Base-by-base conservation (phyloP, 92 coral and sea anemone species). In the Palythoa grandis region DNA sequence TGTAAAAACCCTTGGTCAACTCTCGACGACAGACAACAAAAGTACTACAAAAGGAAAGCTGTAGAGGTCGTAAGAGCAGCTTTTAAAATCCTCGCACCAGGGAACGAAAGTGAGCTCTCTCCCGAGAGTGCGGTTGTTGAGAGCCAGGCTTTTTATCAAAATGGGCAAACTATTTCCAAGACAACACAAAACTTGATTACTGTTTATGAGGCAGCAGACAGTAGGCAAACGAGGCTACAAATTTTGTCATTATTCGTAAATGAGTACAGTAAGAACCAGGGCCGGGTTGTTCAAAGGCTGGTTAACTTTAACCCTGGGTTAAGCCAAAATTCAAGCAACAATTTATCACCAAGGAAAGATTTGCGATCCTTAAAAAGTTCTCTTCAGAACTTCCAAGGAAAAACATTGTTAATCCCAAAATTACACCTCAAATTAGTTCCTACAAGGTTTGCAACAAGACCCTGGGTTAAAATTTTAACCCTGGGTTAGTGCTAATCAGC, bases 181-280 rank as follows among this genome's bases (percentile, higher is more conserved):
- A 40, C 58, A 47, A 73, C 78, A 40, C 78, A 50, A 14, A 47
- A 73, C 19, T n/a, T 73, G 29, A 73, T 48, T 43, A n/a, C 13
- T 48, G 78, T 47, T 40, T 48, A 47, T 48, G 78, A 73, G 58
- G 78, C 72, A 68, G 77, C 77, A 73, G 77, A 73, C 15, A 73
- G 24, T n/a, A 73, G 77, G 57, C 29, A 73, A n/a, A 73, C 57
- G 16, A 73, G 77, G 54, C 54, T 73, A 73, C 57, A 73, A 48
- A 73, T 73, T 40, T 16, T 73, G 54, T 47, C 77, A 17, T 37
- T 70, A 70, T 47, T 43, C 14, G 77, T 20, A 43, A 73, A 47
- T 73, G 77, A 73, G 56, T 73, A 19, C 78, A 73, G 58, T 73
- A 73, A 73, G 24, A 73, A 35, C 78, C 78, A 29, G 35, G n/a